Evolutionary conservation across 2,797 vertebrate genomes (phyloP), one percentile per base, ranked within the genome.

Genomic region (Ctenosaura bakeri): DNA sequence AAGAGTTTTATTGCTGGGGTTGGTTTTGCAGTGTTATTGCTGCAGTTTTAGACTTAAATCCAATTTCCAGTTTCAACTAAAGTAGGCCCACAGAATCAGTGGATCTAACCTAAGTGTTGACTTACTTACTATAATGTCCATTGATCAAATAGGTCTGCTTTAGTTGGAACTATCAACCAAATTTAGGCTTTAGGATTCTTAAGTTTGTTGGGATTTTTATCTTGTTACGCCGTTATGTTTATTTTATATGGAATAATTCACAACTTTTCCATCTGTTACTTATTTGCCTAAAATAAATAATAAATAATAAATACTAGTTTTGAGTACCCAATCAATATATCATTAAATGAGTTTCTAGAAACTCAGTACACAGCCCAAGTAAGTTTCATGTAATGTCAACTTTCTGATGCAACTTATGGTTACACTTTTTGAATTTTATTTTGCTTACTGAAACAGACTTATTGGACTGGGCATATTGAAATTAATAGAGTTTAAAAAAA

Each of bases 401-500:
- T 94, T 96, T 95, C 90, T 94, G 91, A 56, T 7, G 0, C 81
- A 87, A 90, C 92, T 79, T 92, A 46, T 14, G 81, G 94, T 92
- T 92, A 94, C 92, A 79, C 86, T 90, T 69, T 69, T 59, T 94
- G 92, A 93, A 92, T 94, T 89, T 84, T 50, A 88, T 92, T 88
- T 95, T 66, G n/a, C 26, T 89, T 80, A 42, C 38, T 94, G 92
- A 96, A 95, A 96, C 89, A 94, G 90, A 93, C 92, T 95, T 91
- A 95, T 91, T 38, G 0, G 92, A 94, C 87, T 95, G 93, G 87
- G 83, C 94, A 95, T 94, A 89, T 90, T 88, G 85, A 94, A 95
- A 92, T 96, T 94, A 96, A 4, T 71, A 94, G 86, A 93, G 93
- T 95, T 95, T 92, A 92, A 92, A 54, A 89, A 95, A 92, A 93